Conservation (phyloP, 2,888 invertebrate genomes). For the Julus scandinavius region DNA sequence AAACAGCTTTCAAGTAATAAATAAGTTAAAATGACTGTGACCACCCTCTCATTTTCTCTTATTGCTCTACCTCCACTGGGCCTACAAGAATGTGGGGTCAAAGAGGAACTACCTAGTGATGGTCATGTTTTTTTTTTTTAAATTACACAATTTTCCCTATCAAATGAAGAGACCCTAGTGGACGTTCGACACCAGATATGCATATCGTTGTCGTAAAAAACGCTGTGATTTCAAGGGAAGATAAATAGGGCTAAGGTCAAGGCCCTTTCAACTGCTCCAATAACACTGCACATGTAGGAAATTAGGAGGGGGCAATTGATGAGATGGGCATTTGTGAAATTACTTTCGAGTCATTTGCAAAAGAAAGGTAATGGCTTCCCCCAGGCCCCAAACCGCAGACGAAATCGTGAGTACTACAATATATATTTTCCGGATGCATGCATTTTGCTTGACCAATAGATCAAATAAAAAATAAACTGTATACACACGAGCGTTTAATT, state of each 20-base stretch:
- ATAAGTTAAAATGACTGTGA: conserved; percentile 23
- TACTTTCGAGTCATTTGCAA: not conserved
- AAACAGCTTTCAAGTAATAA: not conserved
- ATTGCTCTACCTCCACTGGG: conserved; percentile 21
- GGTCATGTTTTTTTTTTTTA: not conserved
- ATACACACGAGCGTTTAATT: not conserved
- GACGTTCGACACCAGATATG: not conserved
- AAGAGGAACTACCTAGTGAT: conserved; percentile 35
- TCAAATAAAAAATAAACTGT: not conserved
- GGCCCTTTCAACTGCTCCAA: conserved; percentile 19
- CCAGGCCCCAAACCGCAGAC: not conserved
- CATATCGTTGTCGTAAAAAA: not conserved
- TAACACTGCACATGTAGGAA: not conserved
- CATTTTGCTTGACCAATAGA: not conserved
- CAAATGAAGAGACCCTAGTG: not conserved
- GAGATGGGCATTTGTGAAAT: conserved; percentile 7
- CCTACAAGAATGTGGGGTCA: conserved; percentile 14
- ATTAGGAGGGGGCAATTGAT: not conserved
- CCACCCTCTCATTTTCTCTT: conserved; percentile 22
- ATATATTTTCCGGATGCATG: not conserved
- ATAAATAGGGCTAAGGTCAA: conserved; percentile 15
- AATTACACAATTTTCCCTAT: not conserved
- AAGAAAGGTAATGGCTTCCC: not conserved
- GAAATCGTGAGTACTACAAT: not conserved
- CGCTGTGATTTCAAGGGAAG: not conserved